Evolutionary conservation across 2,888 invertebrate genomes (phyloP), one percentile per base, ranked within the genome.

Genomic region (Sericinus montela): DNA sequence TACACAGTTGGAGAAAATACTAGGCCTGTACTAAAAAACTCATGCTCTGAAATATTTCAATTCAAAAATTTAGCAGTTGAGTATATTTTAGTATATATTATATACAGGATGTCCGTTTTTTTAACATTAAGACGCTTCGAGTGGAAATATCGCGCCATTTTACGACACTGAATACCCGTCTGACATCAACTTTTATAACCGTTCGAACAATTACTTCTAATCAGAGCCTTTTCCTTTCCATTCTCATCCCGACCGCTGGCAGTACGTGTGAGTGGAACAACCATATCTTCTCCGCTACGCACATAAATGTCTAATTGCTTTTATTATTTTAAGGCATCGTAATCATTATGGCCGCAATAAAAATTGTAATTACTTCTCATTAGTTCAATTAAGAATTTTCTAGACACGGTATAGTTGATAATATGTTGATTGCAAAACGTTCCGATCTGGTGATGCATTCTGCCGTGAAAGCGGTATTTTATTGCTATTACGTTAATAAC

Each of bases 301-400:
- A 80, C 80, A 80, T 84, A 81, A 84, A 83, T 81, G 81, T 82
- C 84, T 87, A 87, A 88, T 88, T 87, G 88, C 87, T 88, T 87
- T 87, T 88, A 87, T 88, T 88, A 88, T 88, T 88, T 88, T 88
- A 88, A 87, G 84, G 79, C 87, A 87, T 87, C 88, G 87, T 88
- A 88, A 87, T 87, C 83, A 88, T 87, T 87, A 87, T 80, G 80
- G 80, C 84, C 69, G 84, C 79, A 80, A 87, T 88, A 88, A 87
- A 88, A 87, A 84, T 86, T 87, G 86, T 88, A 86, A 88, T 87
- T 87, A 87, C 85, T 86, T 84, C 87, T 88, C 86, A 88, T 88
- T 88, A 88, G 87, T 80, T 86, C 88, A 87, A 87, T 87, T 87
- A 86, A 85, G 87, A 84, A 85, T 86, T 82, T 87, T 86, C 87